Evolutionary conservation across 2,888 invertebrate genomes (phyloP).

Genomic region (Prosopocoilus inquinatus): DNA sequence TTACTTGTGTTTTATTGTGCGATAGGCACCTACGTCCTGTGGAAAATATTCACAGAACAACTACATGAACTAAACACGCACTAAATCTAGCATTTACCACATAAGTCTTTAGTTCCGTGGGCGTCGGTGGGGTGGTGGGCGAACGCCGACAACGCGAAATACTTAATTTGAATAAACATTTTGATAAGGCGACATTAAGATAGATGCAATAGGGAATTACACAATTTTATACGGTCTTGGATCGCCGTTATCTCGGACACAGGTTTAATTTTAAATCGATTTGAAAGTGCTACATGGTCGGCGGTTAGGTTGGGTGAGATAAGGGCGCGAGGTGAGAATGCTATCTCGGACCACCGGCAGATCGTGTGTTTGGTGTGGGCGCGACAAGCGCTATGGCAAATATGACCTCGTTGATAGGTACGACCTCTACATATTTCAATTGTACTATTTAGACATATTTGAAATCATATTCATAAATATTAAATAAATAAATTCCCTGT

Average conservation of each 20-base stretch:
- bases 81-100: not conserved
- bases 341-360: slow-evolving; percentile 28
- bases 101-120: not conserved
- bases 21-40: not conserved
- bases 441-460: too few species aligned
- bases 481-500: too few species aligned
- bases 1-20: too few species aligned
- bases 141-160: slow-evolving; percentile 47
- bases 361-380: slow-evolving; percentile 3
- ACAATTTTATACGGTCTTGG: slow-evolving; percentile 25
- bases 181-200: slow-evolving; percentile 48
- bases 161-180: slow-evolving; percentile 43
- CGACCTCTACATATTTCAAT: too few species aligned
- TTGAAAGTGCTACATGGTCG: slow-evolving; percentile 46
- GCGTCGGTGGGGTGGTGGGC: slow-evolving; percentile 17
- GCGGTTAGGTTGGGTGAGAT: slow-evolving; percentile 41
- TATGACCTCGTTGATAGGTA: not conserved
- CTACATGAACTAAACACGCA: too few species aligned
- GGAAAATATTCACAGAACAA: too few species aligned
- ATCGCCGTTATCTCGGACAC: slow-evolving; percentile 44
- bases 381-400: slow-evolving; percentile 5
- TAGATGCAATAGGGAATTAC: slow-evolving; percentile 37
- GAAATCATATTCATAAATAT: too few species aligned
- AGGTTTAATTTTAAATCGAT: slow-evolving; percentile 53
- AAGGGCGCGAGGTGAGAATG: slow-evolving; percentile 29